These are phyloP conservation scores for Petrolisthes manimaculis DNA, from an alignment of 2,888 invertebrate genomes.

Conservation along the genomic window DNA sequence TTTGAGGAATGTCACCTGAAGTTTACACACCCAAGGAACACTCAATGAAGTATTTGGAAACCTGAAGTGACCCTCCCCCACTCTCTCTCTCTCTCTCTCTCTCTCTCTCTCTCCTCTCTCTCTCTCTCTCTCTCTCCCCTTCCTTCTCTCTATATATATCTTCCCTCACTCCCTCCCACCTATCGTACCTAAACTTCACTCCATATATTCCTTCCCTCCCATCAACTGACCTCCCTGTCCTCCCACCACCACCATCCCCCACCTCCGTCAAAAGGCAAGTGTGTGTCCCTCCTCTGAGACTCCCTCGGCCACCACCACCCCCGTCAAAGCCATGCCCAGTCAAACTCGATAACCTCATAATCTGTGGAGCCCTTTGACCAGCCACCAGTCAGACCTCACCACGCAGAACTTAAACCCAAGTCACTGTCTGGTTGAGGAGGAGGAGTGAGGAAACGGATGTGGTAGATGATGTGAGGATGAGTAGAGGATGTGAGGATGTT, in stretches of 20 bases:
- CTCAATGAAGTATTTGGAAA: too few species aligned
- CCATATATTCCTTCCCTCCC: conserved; percentile 1
- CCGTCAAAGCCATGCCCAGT: conserved; percentile 53
- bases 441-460: not conserved
- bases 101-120: not conserved
- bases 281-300: too few species aligned
- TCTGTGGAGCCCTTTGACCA: conserved; percentile 44
- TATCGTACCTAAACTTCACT: not conserved
- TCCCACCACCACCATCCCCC: not conserved
- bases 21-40: too few species aligned
- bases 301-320: conserved; percentile 33
- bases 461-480: not conserved
- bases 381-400: conserved; percentile 22
- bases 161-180: not conserved
- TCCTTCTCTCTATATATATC: not conserved
- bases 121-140: conserved; percentile 1
- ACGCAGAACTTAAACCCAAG: conserved; percentile 14
- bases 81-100: not conserved
- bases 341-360: conserved; percentile 61
- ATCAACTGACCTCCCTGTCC: not conserved
- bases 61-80: too few species aligned
- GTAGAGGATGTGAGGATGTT: not conserved
- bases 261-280: too few species aligned
- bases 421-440: not conserved
- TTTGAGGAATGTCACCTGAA: too few species aligned